Evolutionary conservation across 2,797 vertebrate species (phyloP).

Genomic region (Artibeus jamaicensis): DNA sequence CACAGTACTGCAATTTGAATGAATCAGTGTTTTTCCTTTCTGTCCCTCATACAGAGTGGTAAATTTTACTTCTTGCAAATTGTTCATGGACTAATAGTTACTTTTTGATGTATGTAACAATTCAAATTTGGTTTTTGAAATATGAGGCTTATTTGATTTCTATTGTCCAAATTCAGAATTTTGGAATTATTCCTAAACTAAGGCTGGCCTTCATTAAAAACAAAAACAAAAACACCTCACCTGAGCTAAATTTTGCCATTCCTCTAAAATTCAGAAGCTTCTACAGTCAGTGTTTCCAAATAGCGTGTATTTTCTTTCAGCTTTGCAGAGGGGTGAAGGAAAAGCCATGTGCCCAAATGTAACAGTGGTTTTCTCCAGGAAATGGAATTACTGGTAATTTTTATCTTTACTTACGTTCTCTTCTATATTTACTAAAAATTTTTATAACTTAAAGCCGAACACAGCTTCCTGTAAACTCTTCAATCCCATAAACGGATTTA

Average conservation of each 20-base stretch:
- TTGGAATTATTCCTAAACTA: not conserved
- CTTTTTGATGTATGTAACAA: not conserved
- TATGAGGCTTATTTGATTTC: not conserved
- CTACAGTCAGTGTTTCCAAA: not conserved
- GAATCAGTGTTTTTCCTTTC: not conserved
- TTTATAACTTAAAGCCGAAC: conserved; percentile 43
- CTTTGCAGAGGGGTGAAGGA: not conserved
- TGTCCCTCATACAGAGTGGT: not conserved
- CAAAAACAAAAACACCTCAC: not conserved
- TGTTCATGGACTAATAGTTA: not conserved
- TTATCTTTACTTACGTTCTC: not conserved
- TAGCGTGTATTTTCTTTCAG: not conserved
- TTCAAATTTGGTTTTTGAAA: conserved; percentile 24
- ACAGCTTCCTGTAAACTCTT: conserved; percentile 11
- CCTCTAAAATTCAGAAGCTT: not conserved
- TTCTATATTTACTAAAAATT: conserved; percentile 24
- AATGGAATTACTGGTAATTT: not conserved
- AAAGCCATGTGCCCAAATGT: not conserved
- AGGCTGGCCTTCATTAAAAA: not conserved
- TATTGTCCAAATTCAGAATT: not conserved
- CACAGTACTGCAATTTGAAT: not conserved
- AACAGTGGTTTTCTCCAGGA: not conserved
- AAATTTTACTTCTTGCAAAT: not conserved
- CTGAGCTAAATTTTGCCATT: not conserved
- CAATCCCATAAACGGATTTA: not conserved